Evolutionary conservation across 2,797 vertebrate genomes (phyloP).

Genomic region (Smutsia temminckii): DNA sequence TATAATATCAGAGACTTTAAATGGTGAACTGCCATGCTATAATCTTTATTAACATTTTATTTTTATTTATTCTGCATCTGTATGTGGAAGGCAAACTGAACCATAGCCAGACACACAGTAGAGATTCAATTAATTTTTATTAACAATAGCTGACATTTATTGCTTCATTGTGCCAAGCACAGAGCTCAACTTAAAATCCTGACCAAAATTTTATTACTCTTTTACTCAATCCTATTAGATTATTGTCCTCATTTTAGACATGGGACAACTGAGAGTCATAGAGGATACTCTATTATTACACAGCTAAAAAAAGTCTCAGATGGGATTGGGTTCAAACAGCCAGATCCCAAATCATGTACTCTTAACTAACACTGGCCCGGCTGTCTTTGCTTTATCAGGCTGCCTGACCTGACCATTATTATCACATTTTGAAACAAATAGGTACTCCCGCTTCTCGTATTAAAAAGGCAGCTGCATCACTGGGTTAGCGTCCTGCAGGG

Average conservation of each 20-base stretch:
- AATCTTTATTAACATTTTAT: not conserved
- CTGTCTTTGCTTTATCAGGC: not conserved
- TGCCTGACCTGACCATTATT: not conserved
- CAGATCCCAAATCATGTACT: not conserved
- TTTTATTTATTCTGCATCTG: not conserved
- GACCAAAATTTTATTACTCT: not conserved
- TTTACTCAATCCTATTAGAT: not conserved
- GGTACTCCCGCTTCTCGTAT: not conserved
- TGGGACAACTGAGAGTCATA: not conserved
- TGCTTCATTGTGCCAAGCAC: not conserved
- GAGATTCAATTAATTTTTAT: constrained; percentile 8
- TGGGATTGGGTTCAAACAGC: not conserved
- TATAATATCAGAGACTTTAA: not conserved
- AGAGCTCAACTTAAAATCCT: not conserved
- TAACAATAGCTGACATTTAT: not conserved
- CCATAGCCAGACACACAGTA: not conserved
- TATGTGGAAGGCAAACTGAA: not conserved
- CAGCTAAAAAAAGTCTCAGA: not conserved
- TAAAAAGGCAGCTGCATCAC: not conserved
- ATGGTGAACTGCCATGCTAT: not conserved
- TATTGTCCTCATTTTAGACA: not conserved
- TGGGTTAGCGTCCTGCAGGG: not conserved
- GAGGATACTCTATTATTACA: not conserved
- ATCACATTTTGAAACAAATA: not conserved
- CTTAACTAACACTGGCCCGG: not conserved